Conservation (phyloP, 2,797 vertebrate genomes). For the Sorex maritimensis region DNA sequence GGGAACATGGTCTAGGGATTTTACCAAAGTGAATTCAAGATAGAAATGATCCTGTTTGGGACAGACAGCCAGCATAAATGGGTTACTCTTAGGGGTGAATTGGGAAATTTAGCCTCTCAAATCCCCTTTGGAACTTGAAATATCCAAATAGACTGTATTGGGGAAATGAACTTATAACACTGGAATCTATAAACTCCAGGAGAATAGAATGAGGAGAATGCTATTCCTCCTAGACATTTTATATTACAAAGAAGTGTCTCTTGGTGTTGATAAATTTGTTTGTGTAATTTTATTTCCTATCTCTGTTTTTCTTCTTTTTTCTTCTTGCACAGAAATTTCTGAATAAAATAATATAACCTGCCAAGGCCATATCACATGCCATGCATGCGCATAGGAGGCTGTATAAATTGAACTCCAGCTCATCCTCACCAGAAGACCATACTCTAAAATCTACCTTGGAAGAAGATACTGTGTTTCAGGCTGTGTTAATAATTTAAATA, state of each 20-base stretch:
- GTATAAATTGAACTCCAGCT: background rate
- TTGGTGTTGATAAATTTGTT: slow-evolving; percentile 20
- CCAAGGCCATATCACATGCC: background rate
- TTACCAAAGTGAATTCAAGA: background rate
- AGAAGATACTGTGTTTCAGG: background rate
- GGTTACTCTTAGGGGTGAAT: background rate
- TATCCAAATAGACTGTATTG: background rate
- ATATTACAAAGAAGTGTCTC: background rate
- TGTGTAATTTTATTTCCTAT: slow-evolving; percentile 12
- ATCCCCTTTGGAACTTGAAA: slow-evolving; percentile 10
- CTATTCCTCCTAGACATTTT: background rate
- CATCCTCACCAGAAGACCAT: background rate
- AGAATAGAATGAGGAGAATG: background rate
- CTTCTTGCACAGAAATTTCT: background rate
- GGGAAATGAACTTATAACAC: background rate
- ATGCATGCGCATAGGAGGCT: background rate
- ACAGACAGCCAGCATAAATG: background rate
- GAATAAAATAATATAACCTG: slow-evolving; percentile 9
- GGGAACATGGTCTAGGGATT: background rate
- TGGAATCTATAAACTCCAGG: background rate
- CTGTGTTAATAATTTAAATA: background rate
- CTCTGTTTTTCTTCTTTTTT: background rate
- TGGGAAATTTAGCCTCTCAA: background rate
- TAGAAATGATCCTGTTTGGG: background rate
- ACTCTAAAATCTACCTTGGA: background rate